A percentile compares a stretch with the other conserved stretches of the same genome.
These are phyloP conservation scores for Ellobium chinense DNA, from an alignment of 2,888 invertebrate species.

Conservation along the genomic window DNA sequence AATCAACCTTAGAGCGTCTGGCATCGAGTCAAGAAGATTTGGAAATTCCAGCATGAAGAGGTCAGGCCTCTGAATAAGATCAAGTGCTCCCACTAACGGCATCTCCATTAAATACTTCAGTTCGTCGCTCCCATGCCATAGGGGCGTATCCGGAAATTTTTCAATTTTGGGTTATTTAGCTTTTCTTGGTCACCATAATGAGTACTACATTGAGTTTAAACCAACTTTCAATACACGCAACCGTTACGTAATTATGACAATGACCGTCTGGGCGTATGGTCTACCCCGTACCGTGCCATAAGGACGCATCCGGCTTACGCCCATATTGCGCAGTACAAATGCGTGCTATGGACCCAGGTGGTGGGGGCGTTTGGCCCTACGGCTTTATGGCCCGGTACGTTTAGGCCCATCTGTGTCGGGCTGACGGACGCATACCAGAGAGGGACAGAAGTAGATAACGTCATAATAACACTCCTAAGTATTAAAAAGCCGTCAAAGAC, in stretches of 20 bases:
- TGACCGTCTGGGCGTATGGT: not conserved
- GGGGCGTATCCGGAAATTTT: not conserved
- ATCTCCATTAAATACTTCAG: too few relatives aligned
- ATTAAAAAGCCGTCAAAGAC: too few relatives aligned
- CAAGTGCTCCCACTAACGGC: too few relatives aligned
- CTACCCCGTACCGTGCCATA: not conserved
- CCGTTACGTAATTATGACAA: not conserved
- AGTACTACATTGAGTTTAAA: not conserved
- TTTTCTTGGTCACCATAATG: not conserved
- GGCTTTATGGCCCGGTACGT: not conserved
- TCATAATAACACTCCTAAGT: too few relatives aligned
- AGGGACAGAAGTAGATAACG: too few relatives aligned
- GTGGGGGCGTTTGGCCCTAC: not conserved
- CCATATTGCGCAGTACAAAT: not conserved
- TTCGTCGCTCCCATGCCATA: not conserved
- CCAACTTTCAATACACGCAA: not conserved
- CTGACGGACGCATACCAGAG: too few relatives aligned
- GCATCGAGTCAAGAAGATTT: too few relatives aligned
- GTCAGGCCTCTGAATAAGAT: too few relatives aligned
- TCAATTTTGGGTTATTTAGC: not conserved
- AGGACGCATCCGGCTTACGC: not conserved
- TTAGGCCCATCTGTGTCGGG: not conserved
- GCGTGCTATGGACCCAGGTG: not conserved
- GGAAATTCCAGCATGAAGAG: too few relatives aligned
- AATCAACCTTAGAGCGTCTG: too few relatives aligned